Conservation (phyloP, 64 coral and sea anemone species). For the Montipora cactus region DNA sequence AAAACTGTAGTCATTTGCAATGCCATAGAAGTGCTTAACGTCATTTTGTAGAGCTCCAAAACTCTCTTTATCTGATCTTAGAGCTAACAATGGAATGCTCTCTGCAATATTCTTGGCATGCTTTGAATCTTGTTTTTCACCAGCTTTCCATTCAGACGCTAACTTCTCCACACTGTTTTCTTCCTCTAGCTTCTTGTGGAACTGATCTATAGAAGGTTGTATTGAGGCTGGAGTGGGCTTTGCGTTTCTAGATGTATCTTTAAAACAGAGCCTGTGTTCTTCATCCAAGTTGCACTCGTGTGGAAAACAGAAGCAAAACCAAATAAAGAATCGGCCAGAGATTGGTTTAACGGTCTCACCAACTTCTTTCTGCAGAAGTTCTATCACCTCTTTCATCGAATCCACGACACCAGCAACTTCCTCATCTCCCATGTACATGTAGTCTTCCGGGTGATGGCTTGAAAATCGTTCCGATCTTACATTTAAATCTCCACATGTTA, state of each 20-base stretch:
- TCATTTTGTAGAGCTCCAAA: constrained; percentile 27
- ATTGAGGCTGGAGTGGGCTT: constrained; percentile 36
- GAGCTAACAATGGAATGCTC: constrained; percentile 9
- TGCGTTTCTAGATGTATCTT: constrained; percentile 52
- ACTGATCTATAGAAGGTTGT: constrained; percentile 18
- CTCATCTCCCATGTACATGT: constrained; percentile 48
- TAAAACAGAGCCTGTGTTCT: constrained; percentile 57
- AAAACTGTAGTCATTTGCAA: constrained; percentile 28
- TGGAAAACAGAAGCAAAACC: constrained; percentile 76
- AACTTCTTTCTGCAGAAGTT: constrained; percentile 72
- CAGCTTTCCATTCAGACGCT: neutral
- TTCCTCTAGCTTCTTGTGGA: constrained; percentile 6
- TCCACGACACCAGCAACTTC: neutral
- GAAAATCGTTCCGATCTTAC: constrained; percentile 25
- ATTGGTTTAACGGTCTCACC: constrained; percentile 61
- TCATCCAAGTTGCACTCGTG: neutral
- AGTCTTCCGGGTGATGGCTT: constrained; percentile 19
- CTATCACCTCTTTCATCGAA: constrained; percentile 63
- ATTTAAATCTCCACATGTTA: constrained; percentile 74
- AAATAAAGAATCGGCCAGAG: constrained; percentile 67
- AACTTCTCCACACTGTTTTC: neutral
- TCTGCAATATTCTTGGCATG: constrained; percentile 17
- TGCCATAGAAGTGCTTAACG: neutral
- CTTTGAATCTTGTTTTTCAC: neutral
- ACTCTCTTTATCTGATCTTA: constrained; percentile 31